Percentiles rank a stretch among this genome's conserved stretches.
Evolutionary conservation across 2,113 vertebrate genomes (phyloP).

Genomic region (Corythaixoides concolor): DNA sequence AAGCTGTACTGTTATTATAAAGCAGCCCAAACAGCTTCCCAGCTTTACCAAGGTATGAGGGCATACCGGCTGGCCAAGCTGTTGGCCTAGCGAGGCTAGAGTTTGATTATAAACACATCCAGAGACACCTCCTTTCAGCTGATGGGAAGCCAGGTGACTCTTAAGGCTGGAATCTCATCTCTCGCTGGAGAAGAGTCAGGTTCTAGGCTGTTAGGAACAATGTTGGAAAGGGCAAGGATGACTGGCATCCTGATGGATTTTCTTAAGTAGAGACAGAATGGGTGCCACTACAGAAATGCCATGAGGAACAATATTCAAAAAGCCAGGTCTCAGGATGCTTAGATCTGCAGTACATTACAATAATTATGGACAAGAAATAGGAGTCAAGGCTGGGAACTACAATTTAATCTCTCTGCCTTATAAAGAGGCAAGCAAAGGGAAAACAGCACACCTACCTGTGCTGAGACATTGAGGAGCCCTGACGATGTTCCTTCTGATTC

Average conservation of each 20-base stretch:
- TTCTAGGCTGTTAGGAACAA: neutral
- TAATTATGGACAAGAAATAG: neutral
- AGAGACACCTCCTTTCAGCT: neutral
- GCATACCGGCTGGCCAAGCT: neutral
- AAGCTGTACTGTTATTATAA: neutral
- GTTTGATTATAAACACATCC: neutral
- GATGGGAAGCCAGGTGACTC: neutral
- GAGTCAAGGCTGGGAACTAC: neutral
- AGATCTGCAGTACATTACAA: neutral
- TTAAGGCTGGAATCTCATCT: neutral
- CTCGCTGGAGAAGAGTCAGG: neutral
- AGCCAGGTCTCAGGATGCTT: neutral
- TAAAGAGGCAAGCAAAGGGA: neutral
- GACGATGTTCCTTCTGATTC: conserved; percentile 95
- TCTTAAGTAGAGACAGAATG: neutral
- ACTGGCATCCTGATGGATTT: neutral
- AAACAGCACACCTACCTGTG: conserved; percentile 80
- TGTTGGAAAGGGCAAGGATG: neutral
- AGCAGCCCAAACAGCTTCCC: neutral
- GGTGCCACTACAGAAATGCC: neutral
- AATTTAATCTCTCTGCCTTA: neutral
- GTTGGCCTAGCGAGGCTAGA: neutral
- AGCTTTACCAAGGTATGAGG: neutral
- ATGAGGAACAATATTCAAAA: neutral
- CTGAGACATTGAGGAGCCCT: conserved; percentile 92